Evolutionary conservation across 2,113 vertebrate genomes (phyloP), one percentile per base, ranked within the genome.

Genomic region (Apeltes quadracus): DNA sequence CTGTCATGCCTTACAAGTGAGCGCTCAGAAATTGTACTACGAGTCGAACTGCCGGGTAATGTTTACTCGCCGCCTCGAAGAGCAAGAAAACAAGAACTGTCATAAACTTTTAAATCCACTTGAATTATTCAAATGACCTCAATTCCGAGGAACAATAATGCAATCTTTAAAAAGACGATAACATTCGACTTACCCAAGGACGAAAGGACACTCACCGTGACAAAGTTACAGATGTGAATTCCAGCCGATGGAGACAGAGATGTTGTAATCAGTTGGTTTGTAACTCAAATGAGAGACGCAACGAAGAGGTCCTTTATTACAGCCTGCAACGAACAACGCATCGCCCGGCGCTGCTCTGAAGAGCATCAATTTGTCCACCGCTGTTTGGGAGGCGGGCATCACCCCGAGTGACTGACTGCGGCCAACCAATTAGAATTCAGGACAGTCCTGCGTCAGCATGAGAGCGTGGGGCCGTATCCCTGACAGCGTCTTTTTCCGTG

Each of bases 151-250:
- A 14, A 58, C 0, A 57, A 27, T 8, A 13, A 27, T 15, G 23
- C 4, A 4, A 34, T 58, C 7, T 1, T 22, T 3, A n/a, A 41
- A 48, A 38, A 43, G 0, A 29, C 7, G 5, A 46, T 43, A 54
- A 6, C n/a, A 14, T 39, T 58, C 16, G 23, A 36, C 34, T 25
- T 46, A 20, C 2, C 23, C 44, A 8, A 54, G 48, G 27, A 36
- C 50, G 36, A 61, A 67, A 48, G 1, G n/a, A 61, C 78, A 82
- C 90, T 90, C 79, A 91, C 90, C 87, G 85, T 62, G 69, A 62
- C 67, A 36, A 63, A 86, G 68, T 58, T 76, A 18, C 41, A 62
- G 75, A 61, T 29, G 59, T 63, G 36, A 59, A 54, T 65, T 73
- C 62, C 77, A 80, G 70, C 20, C 53, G 43, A 13, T 39, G 23